A percentile compares a stretch with the other conserved stretches of the same genome.
These are phyloP conservation scores for Venturia canescens DNA, from an alignment of 1,140 invertebrate species.

Conservation along the genomic window DNA sequence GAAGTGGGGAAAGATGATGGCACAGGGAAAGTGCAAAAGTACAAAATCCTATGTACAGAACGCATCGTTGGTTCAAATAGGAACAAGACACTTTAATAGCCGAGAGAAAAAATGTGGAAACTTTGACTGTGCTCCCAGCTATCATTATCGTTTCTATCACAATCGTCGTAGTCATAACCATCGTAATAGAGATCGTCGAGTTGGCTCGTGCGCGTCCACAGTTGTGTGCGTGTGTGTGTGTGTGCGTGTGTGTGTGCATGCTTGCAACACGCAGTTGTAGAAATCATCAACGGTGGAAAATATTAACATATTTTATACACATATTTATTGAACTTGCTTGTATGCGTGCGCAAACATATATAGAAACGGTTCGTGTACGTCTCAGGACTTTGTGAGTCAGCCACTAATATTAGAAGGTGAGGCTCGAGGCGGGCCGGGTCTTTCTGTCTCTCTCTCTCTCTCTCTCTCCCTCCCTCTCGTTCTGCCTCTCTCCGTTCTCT, in stretches of 20 bases:
- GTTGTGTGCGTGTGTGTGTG: too few species aligned
- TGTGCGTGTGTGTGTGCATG: too few species aligned
- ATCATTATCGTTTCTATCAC: constrained; percentile 24
- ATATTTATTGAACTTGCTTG: neutral
- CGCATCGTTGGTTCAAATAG: too few species aligned
- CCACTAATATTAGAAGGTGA: constrained; percentile 64
- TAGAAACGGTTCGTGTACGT: constrained; percentile 26
- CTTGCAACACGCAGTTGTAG: constrained; percentile 3
- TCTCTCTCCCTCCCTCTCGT: too few species aligned
- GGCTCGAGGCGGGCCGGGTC: constrained; percentile 48
- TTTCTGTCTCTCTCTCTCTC: constrained; percentile 16
- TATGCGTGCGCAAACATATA: neutral
- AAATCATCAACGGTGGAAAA: neutral
- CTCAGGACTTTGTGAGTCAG: constrained; percentile 59
- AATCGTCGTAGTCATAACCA: neutral
- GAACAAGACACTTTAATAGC: too few species aligned
- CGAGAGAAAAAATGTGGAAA: too few species aligned
- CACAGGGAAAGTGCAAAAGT: too few species aligned
- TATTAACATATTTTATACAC: neutral
- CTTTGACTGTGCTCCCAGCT: neutral
- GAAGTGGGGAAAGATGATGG: too few species aligned
- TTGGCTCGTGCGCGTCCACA: neutral
- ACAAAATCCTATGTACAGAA: too few species aligned
- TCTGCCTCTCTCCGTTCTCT: neutral
- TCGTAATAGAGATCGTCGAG: neutral